A percentile compares a stretch with the other conserved stretches of the same genome.
phyloP scores from a whole-genome alignment of 2,888 invertebrate species.

The Polymixis lichenea region DNA sequence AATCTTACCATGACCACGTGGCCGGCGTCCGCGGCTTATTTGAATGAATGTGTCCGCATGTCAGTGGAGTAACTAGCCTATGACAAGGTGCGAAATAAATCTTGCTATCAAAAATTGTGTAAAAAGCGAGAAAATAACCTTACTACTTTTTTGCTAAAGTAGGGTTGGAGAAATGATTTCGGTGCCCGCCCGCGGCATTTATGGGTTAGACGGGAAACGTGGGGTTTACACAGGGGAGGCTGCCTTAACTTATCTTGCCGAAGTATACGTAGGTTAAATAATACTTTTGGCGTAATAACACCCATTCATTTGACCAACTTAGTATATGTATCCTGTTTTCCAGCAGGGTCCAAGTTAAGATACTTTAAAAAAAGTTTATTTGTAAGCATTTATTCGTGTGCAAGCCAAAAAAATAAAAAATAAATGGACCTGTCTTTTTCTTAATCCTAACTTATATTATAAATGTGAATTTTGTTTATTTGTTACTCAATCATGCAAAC shows the following conservation, averaged over 20 bases:
- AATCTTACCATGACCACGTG: constrained; percentile 29
- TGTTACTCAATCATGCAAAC: not conserved
- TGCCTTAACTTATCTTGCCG: not conserved
- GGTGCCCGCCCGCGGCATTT: constrained; percentile 33
- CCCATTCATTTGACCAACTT: not conserved
- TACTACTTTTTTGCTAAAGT: constrained; percentile 28
- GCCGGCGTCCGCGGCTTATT: constrained; percentile 1
- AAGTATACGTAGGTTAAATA: constrained; percentile 13
- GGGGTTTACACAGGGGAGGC: constrained; percentile 27
- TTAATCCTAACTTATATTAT: not conserved
- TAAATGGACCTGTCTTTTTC: not conserved
- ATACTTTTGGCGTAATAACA: not conserved
- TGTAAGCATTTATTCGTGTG: not conserved
- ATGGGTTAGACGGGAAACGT: constrained; percentile 28
- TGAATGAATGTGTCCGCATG: constrained; percentile 12
- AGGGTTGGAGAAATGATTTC: constrained; percentile 23
- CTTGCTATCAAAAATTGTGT: constrained; percentile 2
- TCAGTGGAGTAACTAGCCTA: not conserved
- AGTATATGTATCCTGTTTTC: not conserved
- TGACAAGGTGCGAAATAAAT: not conserved
- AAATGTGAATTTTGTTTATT: not conserved
- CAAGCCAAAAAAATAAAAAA: too few species aligned
- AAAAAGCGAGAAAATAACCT: constrained; percentile 18
- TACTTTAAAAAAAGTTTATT: not conserved
- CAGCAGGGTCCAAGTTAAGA: not conserved